Conservation (phyloP, 2,113 vertebrate species). For the Eublepharis macularius region DNA sequence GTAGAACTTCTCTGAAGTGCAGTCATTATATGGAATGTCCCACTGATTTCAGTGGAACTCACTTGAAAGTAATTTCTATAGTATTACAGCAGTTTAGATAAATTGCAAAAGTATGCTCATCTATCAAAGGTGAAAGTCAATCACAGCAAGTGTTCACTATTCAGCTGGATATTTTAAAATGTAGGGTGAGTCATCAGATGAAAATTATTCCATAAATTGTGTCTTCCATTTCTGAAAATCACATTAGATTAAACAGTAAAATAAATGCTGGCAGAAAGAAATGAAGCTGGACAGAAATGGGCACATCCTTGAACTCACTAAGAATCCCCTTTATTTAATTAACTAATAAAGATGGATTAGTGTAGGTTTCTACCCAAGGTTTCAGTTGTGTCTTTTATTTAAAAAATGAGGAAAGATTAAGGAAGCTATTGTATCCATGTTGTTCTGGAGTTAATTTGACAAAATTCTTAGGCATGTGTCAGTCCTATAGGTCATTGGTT, state of each 20-base stretch:
- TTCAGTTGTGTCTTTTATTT: neutral
- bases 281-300: neutral
- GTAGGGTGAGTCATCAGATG: neutral
- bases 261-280: neutral
- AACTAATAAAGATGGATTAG: neutral
- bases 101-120: neutral
- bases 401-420: neutral
- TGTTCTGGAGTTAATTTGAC: neutral
- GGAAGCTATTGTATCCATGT: neutral
- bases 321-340: neutral
- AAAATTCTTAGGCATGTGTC: neutral
- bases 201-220: slow-evolving; percentile 9
- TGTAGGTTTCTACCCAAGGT: neutral
- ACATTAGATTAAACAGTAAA: neutral
- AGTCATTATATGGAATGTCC: neutral
- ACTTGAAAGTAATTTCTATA: neutral
- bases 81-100: neutral
- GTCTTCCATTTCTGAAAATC: slow-evolving; percentile 19
- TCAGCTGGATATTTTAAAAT: neutral
- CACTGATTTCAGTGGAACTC: neutral
- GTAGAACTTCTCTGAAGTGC: neutral
- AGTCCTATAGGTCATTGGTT: neutral
- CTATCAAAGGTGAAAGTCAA: neutral
- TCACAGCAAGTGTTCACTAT: too few species aligned
- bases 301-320: neutral